These are phyloP conservation scores for Pseudochromis fuscus DNA, from an alignment of 2,797 vertebrate species.

Conservation along the genomic window DNA sequence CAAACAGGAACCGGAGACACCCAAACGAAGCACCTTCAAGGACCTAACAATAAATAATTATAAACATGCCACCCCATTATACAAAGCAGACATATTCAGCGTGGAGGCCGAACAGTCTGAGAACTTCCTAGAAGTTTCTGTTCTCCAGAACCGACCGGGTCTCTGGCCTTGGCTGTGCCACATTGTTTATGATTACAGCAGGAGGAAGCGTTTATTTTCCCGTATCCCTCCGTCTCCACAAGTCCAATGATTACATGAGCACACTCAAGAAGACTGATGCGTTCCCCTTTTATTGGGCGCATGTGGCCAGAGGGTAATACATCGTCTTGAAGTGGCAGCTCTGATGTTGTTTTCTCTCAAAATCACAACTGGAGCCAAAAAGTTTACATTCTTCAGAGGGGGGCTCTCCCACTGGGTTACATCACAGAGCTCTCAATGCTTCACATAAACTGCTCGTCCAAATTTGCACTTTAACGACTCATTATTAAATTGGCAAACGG, in stretches of 20 bases:
- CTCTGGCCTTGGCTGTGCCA: constrained; percentile 34
- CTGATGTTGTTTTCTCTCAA: constrained; percentile 37
- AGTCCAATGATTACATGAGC: constrained; percentile 38
- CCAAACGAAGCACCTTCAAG: constrained; percentile 31
- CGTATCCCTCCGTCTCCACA: constrained; percentile 27
- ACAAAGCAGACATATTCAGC: constrained; percentile 46
- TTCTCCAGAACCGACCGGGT: constrained; percentile 1
- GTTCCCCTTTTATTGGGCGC: constrained; percentile 35
- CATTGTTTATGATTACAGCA: constrained; percentile 58
- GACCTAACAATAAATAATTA: constrained; percentile 38
- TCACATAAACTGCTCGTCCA: constrained; percentile 25
- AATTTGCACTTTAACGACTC: constrained; percentile 37
- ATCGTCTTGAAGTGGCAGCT: constrained; percentile 21
- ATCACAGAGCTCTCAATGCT: constrained; percentile 22
- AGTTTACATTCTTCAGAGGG: constrained; percentile 39
- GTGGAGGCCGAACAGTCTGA: constrained; percentile 23
- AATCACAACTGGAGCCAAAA: constrained; percentile 45
- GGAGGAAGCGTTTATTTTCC: constrained; percentile 58
- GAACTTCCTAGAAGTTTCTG: constrained; percentile 20
- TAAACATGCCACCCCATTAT: constrained; percentile 39
- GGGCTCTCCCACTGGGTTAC: constrained; percentile 39
- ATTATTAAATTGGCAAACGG: constrained; percentile 46
- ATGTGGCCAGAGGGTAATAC: constrained; percentile 29
- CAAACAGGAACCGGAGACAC: constrained; percentile 35
- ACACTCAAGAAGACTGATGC: constrained; percentile 26